Base-by-base conservation (phyloP, 2,113 vertebrate species). In the Brachypteracias leptosomus region DNA sequence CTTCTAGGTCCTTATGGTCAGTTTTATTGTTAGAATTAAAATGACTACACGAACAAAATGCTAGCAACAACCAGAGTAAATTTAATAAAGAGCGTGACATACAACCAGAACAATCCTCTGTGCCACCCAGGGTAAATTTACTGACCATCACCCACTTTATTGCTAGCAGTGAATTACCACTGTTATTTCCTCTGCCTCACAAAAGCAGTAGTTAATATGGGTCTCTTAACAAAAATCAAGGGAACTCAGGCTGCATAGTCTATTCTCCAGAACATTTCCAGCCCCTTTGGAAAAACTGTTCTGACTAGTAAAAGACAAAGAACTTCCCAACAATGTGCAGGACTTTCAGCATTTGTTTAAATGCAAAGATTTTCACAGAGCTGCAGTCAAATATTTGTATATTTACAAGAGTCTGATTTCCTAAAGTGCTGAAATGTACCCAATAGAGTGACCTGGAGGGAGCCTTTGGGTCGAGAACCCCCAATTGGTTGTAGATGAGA, bases 311-410 rank as follows among this genome's bases (percentile, higher is more conserved):
- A 77, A 85, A 94, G 51, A 73, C 44, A 66, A 88, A 83, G 92
- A 90, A 63, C 52, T 83, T 80, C 71, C 68, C 29, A 66, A 44
- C 0, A 4, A 49, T 0, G 1, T 44, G 40, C 57, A 88, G 58
- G 36, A 76, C 79, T 93, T 47, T 52, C 18, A 83, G 29, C 26
- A 85, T 95, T 96, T 91, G 88, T 85, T 96, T 95, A 96, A 96
- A 96, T 93, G 91, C 81, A 91, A 89, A 96, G 46, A 70, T 55
- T 88, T 90, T 83, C 28, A 93, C 88, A 96, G 67, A 94, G 68
- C 85, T 47, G 54, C 36, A 85, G 78, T 76, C 78, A 97, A 88
- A 90, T 88, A 74, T 28, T 47, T 81, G 38, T 88, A 81, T 92
- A 74, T 86, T 94, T 88, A 74, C 61, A 88, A 70, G 55, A 88